Evolutionary conservation across 2,113 vertebrate species (phyloP), one percentile per base, ranked within the genome.

Genomic region (Martes martes): DNA sequence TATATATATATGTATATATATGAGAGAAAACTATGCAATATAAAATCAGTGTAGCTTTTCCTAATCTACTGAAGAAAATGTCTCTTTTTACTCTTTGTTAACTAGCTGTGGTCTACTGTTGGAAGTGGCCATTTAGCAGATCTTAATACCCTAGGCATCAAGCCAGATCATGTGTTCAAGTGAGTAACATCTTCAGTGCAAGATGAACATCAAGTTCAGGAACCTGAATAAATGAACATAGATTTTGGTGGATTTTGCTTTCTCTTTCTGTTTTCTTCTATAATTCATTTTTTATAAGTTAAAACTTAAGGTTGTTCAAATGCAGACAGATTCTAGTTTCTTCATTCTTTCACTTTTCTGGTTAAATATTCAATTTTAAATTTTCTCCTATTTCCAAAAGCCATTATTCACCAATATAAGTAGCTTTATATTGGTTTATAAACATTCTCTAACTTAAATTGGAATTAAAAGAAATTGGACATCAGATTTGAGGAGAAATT

Each of bases 191-290:
- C 19, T 52, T 87, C 47, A 26, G 4, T 7, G 28, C 24, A 42
- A 39, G 18, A 14, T n/a, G 21, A 88, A 80, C 69, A 16, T 67
- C 52, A 52, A 31, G 73, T 67, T 67, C 55, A 79, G 36, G 67
- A 18, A 78, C 15, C 11, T 28, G 63, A 55, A 71, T 73, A 16
- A 36, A 86, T 93, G 11, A 45, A 63, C 33, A 42, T 69, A 69
- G 76, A 63, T 93, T 73, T 79, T 78, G n/a, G 24, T 89, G 59
- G 23, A 84, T 79, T 92, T 96, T 79, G n/a, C 52, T 85, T 16
- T 79, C 42, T 26, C 45, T 42, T 74, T 81, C 8, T n/a, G 67
- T 65, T 33, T 78, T 31, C 26, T 28, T 65, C 65, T 71, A 14
- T 84, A 67, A 89, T 83, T 67, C 47, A 76, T 61, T 14, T 78